Percentiles rank a stretch among this genome's conserved stretches.
Conservation (phyloP, 2,888 invertebrate genomes). For the Pammene aurita region DNA sequence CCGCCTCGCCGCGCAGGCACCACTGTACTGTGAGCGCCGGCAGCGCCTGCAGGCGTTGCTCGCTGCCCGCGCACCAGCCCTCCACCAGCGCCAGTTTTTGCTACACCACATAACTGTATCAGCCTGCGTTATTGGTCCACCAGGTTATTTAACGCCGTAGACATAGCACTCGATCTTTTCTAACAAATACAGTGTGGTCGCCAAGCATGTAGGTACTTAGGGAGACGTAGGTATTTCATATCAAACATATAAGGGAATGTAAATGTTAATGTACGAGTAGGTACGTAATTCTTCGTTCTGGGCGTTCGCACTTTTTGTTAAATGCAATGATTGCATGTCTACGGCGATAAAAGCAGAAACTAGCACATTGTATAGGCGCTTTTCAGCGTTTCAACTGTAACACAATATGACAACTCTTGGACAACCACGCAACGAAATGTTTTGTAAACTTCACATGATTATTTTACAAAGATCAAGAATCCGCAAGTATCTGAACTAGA, state of each 20-base stretch:
- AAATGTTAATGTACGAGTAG: no score
- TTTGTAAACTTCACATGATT: background rate
- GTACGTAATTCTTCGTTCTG: no score
- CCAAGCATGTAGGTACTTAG: background rate
- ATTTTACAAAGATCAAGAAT: background rate
- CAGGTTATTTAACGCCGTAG: background rate
- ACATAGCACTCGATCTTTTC: background rate
- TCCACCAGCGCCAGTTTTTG: conserved; percentile 88
- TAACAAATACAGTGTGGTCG: background rate
- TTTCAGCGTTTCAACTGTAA: background rate
- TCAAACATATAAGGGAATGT: no score
- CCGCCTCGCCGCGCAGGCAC: conserved; percentile 87
- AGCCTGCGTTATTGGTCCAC: background rate
- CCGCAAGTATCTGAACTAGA: no score
- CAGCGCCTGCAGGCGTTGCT: conserved; percentile 75
- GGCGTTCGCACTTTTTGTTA: no score
- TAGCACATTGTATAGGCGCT: background rate
- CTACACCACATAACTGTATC: conserved; percentile 67
- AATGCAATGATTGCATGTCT: background rate
- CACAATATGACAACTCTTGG: conserved; percentile 1
- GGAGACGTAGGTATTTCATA: no score
- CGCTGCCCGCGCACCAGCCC: conserved; percentile 76
- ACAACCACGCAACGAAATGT: background rate
- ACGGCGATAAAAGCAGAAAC: background rate
- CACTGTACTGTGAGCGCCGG: conserved; percentile 87